A percentile compares a stretch with the other conserved stretches of the same genome.
phyloP scores from a whole-genome alignment of 2,797 vertebrate genomes.

The Botia almorhae region DNA sequence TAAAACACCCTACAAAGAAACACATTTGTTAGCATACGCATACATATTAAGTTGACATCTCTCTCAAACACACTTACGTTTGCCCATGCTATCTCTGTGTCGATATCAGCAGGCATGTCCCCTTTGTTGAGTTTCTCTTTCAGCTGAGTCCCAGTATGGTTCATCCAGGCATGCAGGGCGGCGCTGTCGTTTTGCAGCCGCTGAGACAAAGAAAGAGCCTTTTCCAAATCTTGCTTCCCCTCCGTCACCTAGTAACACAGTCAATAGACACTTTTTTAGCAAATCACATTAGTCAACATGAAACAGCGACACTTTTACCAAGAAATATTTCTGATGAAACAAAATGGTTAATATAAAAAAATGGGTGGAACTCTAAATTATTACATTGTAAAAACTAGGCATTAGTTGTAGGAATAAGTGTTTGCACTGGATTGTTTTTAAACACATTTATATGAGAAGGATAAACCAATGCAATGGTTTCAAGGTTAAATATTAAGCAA shows the following conservation, averaged over 20 bases:
- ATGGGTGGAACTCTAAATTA: no score
- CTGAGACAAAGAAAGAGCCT: conserved; percentile 86
- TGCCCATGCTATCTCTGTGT: conserved; percentile 90
- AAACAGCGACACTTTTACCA: no score
- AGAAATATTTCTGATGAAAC: no score
- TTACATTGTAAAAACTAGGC: no score
- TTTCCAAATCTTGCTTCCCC: conserved; percentile 94
- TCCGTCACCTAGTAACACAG: conserved; percentile 84
- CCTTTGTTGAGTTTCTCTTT: conserved; percentile 87
- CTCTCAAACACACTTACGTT: conserved; percentile 81
- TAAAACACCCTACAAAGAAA: conserved; percentile 82
- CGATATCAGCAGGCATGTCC: conserved; percentile 86
- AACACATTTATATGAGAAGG: no score
- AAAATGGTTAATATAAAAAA: no score
- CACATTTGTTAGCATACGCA: conserved; percentile 1
- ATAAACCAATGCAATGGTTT: no score
- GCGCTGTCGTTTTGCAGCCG: conserved; percentile 86
- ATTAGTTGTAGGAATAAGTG: no score
- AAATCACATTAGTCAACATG: no score
- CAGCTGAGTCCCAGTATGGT: conserved; percentile 79
- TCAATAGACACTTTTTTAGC: background rate
- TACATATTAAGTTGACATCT: background rate
- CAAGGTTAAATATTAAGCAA: no score
- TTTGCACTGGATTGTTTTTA: no score
- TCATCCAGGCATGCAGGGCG: conserved; percentile 87